Percentiles rank a stretch among this genome's conserved stretches.
Evolutionary conservation across 1,140 invertebrate species (phyloP).

Genomic region (Drosophila tsacasi): DNA sequence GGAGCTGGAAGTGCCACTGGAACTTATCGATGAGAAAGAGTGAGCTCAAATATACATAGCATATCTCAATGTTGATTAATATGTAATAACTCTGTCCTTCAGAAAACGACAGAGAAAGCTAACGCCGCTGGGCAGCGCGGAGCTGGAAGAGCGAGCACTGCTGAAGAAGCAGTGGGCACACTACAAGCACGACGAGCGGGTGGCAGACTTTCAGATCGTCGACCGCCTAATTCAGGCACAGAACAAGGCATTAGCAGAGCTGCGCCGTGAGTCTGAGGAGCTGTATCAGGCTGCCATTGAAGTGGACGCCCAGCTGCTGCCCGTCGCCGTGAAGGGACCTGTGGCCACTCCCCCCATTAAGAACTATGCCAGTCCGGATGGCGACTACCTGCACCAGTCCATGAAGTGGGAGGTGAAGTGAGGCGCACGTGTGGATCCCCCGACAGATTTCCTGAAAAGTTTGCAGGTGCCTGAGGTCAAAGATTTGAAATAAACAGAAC

Average conservation of each 20-base stretch:
- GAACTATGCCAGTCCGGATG: slow-evolving; percentile 92
- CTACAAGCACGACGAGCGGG: slow-evolving; percentile 89
- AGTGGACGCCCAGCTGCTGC: slow-evolving; percentile 89
- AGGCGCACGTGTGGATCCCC: background rate
- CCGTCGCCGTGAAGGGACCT: slow-evolving; percentile 89
- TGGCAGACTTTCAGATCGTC: slow-evolving; percentile 88
- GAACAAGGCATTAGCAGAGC: slow-evolving; percentile 90
- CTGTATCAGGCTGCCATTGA: slow-evolving; percentile 93
- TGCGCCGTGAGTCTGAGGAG: slow-evolving; percentile 91
- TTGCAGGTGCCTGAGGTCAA: slow-evolving; percentile 10
- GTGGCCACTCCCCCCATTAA: slow-evolving; percentile 92
- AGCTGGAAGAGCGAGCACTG: slow-evolving; percentile 86
- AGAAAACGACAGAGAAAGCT: slow-evolving; percentile 87
- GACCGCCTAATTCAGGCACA: slow-evolving; percentile 90
- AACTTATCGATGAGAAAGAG: slow-evolving; percentile 89
- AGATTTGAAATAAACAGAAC: slow-evolving; percentile 50
- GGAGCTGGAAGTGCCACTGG: slow-evolving; percentile 90
- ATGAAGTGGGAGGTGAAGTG: slow-evolving; percentile 89
- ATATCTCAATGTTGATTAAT: background rate
- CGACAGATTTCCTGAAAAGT: background rate
- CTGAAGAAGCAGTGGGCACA: slow-evolving; percentile 90
- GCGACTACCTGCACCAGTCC: slow-evolving; percentile 93
- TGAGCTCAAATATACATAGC: slow-evolving; percentile 78
- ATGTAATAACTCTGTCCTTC: slow-evolving; percentile 24
- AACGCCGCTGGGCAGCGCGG: slow-evolving; percentile 85